These are phyloP conservation scores for Muricea muricata DNA, from an alignment of 92 coral and sea anemone genomes.

Conservation along the genomic window DNA sequence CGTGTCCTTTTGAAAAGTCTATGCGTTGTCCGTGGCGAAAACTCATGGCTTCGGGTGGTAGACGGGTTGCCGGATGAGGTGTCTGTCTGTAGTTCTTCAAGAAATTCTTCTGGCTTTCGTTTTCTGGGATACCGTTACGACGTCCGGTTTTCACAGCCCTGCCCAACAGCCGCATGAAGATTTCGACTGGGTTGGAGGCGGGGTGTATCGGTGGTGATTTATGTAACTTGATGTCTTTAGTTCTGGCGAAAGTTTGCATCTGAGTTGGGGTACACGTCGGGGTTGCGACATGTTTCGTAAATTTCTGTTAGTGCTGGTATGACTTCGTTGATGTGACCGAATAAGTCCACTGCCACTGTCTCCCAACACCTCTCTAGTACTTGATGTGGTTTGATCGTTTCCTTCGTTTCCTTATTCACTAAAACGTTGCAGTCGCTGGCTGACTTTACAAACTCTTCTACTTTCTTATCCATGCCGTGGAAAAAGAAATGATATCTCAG, in stretches of 20 bases:
- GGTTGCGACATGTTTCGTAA: slow-evolving; percentile 14
- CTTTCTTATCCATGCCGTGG: not conserved
- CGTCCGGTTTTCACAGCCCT: not conserved
- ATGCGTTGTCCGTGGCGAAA: too few relatives aligned
- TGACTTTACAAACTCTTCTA: not conserved
- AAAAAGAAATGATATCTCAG: not conserved
- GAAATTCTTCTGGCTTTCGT: not conserved
- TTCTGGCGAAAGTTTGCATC: not conserved
- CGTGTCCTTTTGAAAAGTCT: too few relatives aligned
- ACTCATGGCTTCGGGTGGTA: not conserved
- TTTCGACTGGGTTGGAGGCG: not conserved
- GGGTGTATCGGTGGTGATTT: slow-evolving; percentile 1
- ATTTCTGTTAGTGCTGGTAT: slow-evolving; percentile 10
- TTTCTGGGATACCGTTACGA: not conserved
- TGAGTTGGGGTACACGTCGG: not conserved
- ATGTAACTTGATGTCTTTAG: too few relatives aligned
- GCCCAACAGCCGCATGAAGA: slow-evolving; percentile 8
- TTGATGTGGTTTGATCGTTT: not conserved
- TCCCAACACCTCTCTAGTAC: slow-evolving; percentile 9
- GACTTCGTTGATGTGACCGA: not conserved
- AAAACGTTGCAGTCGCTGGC: not conserved
- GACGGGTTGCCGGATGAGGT: not conserved
- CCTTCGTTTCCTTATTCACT: not conserved
- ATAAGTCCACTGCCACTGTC: slow-evolving; percentile 5
- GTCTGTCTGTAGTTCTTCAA: slow-evolving; percentile 3